Base-by-base conservation (phyloP, 2,113 vertebrate genomes). In the Neofelis nebulosa region DNA sequence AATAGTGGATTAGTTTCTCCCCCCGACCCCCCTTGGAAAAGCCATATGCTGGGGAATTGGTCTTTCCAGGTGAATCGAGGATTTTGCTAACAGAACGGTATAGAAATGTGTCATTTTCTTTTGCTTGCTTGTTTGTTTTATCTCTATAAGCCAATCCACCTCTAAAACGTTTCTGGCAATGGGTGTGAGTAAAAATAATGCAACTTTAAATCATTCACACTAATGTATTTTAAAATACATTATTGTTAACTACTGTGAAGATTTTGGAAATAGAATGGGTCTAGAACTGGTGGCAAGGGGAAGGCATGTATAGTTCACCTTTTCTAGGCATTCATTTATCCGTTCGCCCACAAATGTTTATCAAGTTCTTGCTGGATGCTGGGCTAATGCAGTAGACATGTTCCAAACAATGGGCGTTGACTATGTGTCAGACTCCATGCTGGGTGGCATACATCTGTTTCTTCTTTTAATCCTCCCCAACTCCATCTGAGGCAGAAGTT, bases 391-490 rank as follows among this genome's bases (percentile, higher is more conserved):
- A 11, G 41, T 33, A 52, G 48, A 45, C 63, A 19, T 7, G 38
- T 45, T 74, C 27, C 23, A 73, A 86, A 52, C 61, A 15, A 57
- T 50, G 78, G 78, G 19, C 69, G 89, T 76, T 86, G 92, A 97
- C 63, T 65, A 36, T 25, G 4, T 87, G 78, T 92, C 97, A 95
- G 63, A 68, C 9, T 57, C 61, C 78, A 15, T 21, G 10, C 89
- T 89, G 74, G 89, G 68, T 80, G 68, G 73, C 71, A 79, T 41
- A 76, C 73, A 63, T 96, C 79, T 98, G 82, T 92, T 97, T 97
- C 78, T 78, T 96, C 41, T 95, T 97, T 81, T 95, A 96, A 97
- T 92, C 95, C 48, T 89, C 48, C 31, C 12, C 23, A 80, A 95
- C 85, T 94, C 91, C 88, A 92, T 95, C 81, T 25, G 41, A 96